phyloP scores from a whole-genome alignment of 2,113 vertebrate genomes.

The Pollachius pollachius region DNA sequence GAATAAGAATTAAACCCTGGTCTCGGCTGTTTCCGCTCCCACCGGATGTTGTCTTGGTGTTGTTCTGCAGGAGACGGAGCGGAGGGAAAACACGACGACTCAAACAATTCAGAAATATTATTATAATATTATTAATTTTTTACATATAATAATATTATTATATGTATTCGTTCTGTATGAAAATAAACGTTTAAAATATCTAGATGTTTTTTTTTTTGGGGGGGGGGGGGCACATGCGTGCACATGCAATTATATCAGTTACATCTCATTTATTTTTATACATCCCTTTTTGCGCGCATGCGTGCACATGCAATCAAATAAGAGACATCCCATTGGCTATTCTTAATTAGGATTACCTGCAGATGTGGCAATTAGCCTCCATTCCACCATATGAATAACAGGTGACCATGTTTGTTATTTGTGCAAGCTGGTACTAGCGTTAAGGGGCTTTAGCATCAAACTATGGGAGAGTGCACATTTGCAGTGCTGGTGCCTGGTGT shows the following conservation, averaged over 20 bases:
- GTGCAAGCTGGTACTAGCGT: not conserved
- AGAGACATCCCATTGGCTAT: conserved; percentile 23
- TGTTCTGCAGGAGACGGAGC: too few species aligned
- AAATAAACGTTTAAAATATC: too few species aligned
- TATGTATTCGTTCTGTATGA: too few species aligned
- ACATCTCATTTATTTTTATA: conserved; percentile 16
- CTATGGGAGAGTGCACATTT: conserved; percentile 33
- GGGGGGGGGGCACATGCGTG: too few species aligned
- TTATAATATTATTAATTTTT: too few species aligned
- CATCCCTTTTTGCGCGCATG: not conserved
- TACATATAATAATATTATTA: too few species aligned
- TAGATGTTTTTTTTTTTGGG: not conserved
- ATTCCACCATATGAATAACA: conserved; percentile 24
- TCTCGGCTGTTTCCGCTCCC: not conserved
- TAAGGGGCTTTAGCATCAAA: not conserved
- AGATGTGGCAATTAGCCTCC: conserved; percentile 29
- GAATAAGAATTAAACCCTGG: not conserved
- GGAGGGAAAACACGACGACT: too few species aligned
- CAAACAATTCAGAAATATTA: too few species aligned
- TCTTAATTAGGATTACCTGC: conserved; percentile 29
- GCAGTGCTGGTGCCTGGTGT: conserved; percentile 9
- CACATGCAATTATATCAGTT: too few species aligned
- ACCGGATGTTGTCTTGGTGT: not conserved
- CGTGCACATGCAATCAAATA: too few species aligned
- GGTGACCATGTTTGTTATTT: not conserved